A percentile compares a stretch with the other conserved stretches of the same genome.
phyloP scores from a whole-genome alignment of 2,888 invertebrate species.

The Asteroscopus sphinx region DNA sequence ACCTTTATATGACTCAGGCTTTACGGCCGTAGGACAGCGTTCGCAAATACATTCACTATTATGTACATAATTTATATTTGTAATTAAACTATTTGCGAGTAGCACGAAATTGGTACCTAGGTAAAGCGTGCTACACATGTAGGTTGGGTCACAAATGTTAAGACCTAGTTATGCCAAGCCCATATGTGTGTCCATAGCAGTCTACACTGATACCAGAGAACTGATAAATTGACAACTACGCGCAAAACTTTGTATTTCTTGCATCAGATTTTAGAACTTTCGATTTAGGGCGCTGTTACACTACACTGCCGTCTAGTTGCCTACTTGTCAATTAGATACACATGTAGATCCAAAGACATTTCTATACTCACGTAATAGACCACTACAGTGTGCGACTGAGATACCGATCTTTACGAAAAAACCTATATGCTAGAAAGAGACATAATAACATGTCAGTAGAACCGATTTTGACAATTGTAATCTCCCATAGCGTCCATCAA shows the following conservation, averaged over 20 bases:
- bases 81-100: background rate
- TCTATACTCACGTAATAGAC: too few species aligned
- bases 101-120: slow-evolving; percentile 2
- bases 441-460: too few species aligned
- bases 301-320: background rate
- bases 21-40: too few species aligned
- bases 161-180: slow-evolving; percentile 29
- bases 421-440: too few species aligned
- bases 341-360: background rate
- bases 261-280: slow-evolving; percentile 46
- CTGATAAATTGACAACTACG: slow-evolving; percentile 29
- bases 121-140: slow-evolving; percentile 3
- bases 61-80: background rate
- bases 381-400: too few species aligned
- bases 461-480: too few species aligned
- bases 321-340: slow-evolving; percentile 2
- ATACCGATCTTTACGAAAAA: too few species aligned
- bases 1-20: too few species aligned
- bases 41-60: too few species aligned
- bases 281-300: slow-evolving; percentile 3
- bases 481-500: too few species aligned
- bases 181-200: slow-evolving; percentile 37
- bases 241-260: slow-evolving; percentile 50
- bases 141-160: slow-evolving; percentile 11
- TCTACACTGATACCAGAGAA: slow-evolving; percentile 37